phyloP scores from a whole-genome alignment of 2,113 vertebrate genomes.

The Ramphastos sulfuratus region DNA sequence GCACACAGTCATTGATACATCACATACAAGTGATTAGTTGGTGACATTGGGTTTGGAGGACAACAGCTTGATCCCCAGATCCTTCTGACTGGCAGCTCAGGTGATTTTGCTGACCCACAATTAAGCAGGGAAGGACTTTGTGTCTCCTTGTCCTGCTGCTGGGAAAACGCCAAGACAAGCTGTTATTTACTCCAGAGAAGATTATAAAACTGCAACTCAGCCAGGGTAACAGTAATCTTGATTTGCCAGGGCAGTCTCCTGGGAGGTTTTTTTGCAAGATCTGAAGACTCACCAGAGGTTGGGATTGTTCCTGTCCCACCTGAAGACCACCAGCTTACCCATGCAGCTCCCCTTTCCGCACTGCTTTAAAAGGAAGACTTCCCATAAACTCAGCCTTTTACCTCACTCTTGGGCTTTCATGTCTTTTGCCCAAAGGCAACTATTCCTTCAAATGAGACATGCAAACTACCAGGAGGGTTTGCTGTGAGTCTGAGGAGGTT shows the following conservation, averaged over 20 bases:
- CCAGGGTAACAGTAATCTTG: neutral
- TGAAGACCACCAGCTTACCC: neutral
- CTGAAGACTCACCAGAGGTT: neutral
- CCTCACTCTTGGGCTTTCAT: neutral
- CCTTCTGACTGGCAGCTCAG: neutral
- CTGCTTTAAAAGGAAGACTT: neutral
- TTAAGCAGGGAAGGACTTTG: neutral
- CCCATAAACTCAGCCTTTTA: neutral
- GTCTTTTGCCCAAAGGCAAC: neutral
- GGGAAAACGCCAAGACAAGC: neutral
- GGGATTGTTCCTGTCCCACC: neutral
- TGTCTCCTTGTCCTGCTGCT: conserved; percentile 9
- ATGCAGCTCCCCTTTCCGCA: neutral
- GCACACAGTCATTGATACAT: neutral
- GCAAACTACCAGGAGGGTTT: neutral
- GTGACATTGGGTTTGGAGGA: conserved; percentile 27
- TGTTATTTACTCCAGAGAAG: conserved; percentile 45
- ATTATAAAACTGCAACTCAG: conserved; percentile 22
- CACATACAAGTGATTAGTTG: neutral
- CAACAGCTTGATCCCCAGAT: neutral
- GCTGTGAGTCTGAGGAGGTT: neutral
- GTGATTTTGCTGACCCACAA: neutral
- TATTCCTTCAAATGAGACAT: neutral
- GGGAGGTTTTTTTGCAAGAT: neutral
- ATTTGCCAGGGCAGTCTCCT: neutral